phyloP scores from a whole-genome alignment of 2,113 vertebrate genomes.

The Neotragus pygmaeus region DNA sequence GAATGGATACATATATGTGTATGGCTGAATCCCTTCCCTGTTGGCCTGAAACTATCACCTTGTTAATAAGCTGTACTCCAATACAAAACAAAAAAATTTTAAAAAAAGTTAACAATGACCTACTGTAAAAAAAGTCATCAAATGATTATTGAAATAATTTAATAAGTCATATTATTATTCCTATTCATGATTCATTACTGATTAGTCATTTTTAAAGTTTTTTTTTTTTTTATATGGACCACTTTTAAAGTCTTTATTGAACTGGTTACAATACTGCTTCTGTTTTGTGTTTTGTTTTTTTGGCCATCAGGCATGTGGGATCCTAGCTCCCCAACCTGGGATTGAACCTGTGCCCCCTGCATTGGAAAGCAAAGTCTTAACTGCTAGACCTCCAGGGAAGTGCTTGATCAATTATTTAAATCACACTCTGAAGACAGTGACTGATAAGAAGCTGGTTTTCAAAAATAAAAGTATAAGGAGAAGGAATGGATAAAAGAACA shows the following conservation, averaged over 20 bases:
- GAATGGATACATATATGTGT: not conserved
- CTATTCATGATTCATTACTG: not conserved
- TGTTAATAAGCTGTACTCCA: not conserved
- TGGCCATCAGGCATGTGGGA: not conserved
- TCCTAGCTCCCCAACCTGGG: not conserved
- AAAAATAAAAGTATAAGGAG: not conserved
- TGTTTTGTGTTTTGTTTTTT: not conserved
- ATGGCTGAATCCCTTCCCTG: not conserved
- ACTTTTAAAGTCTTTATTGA: not conserved
- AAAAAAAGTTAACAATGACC: not conserved
- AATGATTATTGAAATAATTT: not conserved
- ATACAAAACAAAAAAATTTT: not conserved
- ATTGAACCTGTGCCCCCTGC: not conserved
- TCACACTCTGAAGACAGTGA: not conserved
- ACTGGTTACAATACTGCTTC: not conserved
- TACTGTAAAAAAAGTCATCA: not conserved
- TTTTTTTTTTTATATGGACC: not conserved
- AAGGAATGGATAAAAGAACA: not conserved
- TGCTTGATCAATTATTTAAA: not conserved
- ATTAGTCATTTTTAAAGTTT: not conserved
- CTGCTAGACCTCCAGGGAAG: not conserved
- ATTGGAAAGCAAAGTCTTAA: not conserved
- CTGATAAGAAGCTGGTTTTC: not conserved
- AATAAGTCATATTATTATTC: not conserved
- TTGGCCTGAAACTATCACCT: not conserved